These are phyloP conservation scores for Epinephelus awoara DNA, from an alignment of 2,797 vertebrate genomes.

Conservation along the genomic window DNA sequence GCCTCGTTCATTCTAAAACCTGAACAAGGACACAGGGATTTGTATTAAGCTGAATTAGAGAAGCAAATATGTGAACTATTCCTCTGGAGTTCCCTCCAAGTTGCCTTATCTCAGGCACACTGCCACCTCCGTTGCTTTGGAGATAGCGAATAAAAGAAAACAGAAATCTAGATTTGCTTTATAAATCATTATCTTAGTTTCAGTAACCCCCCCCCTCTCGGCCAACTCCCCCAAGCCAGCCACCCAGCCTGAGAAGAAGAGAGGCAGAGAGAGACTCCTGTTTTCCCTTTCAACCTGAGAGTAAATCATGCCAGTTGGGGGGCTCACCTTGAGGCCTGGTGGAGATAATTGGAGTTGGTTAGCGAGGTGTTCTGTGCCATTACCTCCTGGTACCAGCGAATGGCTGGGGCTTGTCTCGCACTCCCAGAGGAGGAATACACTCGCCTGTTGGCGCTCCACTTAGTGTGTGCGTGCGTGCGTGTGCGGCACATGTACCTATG, in stretches of 20 bases:
- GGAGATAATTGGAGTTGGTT: slow-evolving; percentile 88
- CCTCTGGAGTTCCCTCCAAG: slow-evolving; percentile 67
- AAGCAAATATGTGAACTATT: slow-evolving; percentile 76
- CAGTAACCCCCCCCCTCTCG: slow-evolving; percentile 40
- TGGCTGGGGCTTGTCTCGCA: slow-evolving; percentile 79
- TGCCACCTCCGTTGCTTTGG: slow-evolving; percentile 65
- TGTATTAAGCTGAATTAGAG: slow-evolving; percentile 63
- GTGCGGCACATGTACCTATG: neutral
- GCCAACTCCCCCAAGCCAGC: slow-evolving; percentile 67
- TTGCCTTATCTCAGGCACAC: slow-evolving; percentile 67
- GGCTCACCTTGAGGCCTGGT: slow-evolving; percentile 85
- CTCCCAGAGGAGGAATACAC: slow-evolving; percentile 80
- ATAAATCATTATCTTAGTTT: slow-evolving; percentile 82
- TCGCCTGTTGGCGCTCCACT: slow-evolving; percentile 75
- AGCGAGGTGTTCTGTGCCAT: slow-evolving; percentile 86
- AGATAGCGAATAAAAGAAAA: slow-evolving; percentile 75
- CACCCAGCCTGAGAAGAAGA: slow-evolving; percentile 68
- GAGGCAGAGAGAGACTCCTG: slow-evolving; percentile 67
- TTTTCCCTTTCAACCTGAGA: slow-evolving; percentile 85
- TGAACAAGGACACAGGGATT: slow-evolving; percentile 68
- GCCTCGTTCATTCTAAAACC: slow-evolving; percentile 71
- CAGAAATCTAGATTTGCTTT: slow-evolving; percentile 70
- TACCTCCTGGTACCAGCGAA: slow-evolving; percentile 86
- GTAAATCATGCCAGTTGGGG: slow-evolving; percentile 87
- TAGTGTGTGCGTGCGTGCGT: slow-evolving; percentile 41